Conservation (phyloP, 2,797 vertebrate genomes). For the Diceros bicornis region DNA sequence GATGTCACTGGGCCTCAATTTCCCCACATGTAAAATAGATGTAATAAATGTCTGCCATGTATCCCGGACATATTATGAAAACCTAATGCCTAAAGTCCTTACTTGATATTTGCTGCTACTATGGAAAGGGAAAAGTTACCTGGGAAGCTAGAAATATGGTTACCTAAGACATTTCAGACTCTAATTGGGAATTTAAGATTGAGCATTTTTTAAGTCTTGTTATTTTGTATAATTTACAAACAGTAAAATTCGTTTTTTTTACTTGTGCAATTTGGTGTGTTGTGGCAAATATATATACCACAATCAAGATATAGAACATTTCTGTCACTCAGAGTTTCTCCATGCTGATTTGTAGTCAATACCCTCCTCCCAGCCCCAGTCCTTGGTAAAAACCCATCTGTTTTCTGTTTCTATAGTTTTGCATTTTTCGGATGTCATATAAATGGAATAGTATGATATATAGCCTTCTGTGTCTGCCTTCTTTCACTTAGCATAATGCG, state of each 20-base stretch:
- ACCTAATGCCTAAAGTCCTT: conserved; percentile 9
- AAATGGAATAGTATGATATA: neutral
- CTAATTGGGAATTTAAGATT: conserved; percentile 48
- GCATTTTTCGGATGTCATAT: conserved; percentile 7
- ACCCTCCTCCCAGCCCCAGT: neutral
- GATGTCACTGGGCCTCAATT: neutral
- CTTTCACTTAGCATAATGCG: neutral
- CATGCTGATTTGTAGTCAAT: neutral
- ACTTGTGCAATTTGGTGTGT: neutral
- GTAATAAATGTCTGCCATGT: neutral
- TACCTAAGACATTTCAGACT: neutral
- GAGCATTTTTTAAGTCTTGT: neutral
- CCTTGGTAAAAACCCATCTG: conserved; percentile 6
- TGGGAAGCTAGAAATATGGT: neutral
- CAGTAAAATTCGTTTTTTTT: neutral
- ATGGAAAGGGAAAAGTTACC: neutral
- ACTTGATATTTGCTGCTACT: conserved; percentile 10
- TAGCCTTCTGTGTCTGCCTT: neutral
- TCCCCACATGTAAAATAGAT: neutral
- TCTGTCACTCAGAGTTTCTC: neutral
- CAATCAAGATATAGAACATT: neutral
- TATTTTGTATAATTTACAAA: conserved; percentile 13
- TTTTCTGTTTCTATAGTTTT: conserved; percentile 30
- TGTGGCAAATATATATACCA: neutral
- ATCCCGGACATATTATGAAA: neutral